Evolutionary conservation across 2,113 vertebrate genomes (phyloP), one percentile per base, ranked within the genome.

Genomic region (Pomatostomus ruficeps): DNA sequence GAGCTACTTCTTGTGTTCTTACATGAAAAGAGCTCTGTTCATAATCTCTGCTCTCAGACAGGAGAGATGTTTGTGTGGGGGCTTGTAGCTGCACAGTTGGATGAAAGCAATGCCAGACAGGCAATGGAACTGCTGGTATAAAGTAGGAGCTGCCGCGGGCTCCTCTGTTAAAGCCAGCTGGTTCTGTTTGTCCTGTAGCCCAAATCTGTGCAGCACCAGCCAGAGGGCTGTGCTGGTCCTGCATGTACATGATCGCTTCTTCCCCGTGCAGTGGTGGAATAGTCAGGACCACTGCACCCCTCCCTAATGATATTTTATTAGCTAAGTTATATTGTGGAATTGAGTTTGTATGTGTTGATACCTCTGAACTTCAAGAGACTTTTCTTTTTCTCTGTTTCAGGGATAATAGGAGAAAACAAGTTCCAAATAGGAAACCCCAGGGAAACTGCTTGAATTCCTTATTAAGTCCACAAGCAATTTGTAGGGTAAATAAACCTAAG

Each of bases 201-300:
- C 48, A 33, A 74, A 40, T 42, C 29, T 72, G 42, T 25, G 24
- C 49, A 40, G 36, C 33, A 14, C 16, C 35, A 28, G 14, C 55
- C 61, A 14, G 55, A 74, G 55, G 57, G 55, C 38, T 57, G 31
- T 14, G 25, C 35, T 89, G 36, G 13, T 74, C 5, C 2, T 42
- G 45, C 26, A 5, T 3, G 8, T 24, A 26, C 0, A 0, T 24
- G 33, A 13, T 51, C 0, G 0, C 55, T 68, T 49, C 45, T 57
- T 51, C 54, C 2, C 0, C 3, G 11, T 40, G 14, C 38, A 52
- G 17, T 49, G 51, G 13, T 35, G 5, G 3, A 52, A 62, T 12
- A 68, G 18, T 45, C 45, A 70, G 36, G 28, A 51, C 33, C 23
- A 16, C 51, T 59, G 31, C 35, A 78, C 12, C 16, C 9, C 22